Percentiles rank a stretch among this genome's conserved stretches.
Evolutionary conservation across 2,797 vertebrate genomes (phyloP).

Genomic region (Cetoscarus ocellatus): DNA sequence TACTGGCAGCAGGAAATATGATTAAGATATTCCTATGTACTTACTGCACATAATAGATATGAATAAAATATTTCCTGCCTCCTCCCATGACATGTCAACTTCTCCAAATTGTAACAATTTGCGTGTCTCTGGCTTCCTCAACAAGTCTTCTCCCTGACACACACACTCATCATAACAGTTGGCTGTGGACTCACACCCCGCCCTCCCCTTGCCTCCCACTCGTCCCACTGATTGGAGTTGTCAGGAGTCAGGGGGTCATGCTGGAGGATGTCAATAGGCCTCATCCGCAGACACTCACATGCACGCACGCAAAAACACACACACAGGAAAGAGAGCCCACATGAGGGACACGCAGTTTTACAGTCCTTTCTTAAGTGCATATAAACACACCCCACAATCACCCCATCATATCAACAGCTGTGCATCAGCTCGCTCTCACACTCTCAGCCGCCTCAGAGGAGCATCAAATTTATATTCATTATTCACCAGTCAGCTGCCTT

Average conservation of each 20-base stretch:
- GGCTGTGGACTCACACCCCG: conserved; percentile 44
- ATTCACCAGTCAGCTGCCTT: conserved; percentile 86
- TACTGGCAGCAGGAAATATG: too few relatives aligned
- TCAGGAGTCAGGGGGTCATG: conserved; percentile 79
- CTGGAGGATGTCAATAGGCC: conserved; percentile 77
- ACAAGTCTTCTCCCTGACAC: conserved; percentile 14
- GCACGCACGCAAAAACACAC: conserved; percentile 11
- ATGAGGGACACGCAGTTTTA: conserved; percentile 55
- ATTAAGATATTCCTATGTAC: too few relatives aligned
- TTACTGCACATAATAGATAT: not conserved
- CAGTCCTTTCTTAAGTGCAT: conserved; percentile 57
- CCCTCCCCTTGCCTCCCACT: conserved; percentile 59
- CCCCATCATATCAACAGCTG: conserved; percentile 64
- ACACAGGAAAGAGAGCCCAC: conserved; percentile 26
- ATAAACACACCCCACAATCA: conserved; percentile 67
- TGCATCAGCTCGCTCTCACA: conserved; percentile 58
- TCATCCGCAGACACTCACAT: conserved; percentile 50
- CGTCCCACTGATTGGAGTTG: conserved; percentile 76
- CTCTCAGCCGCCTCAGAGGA: conserved; percentile 59
- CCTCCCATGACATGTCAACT: conserved; percentile 29
- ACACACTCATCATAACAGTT: conserved; percentile 54
- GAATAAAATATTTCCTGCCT: conserved; percentile 23
- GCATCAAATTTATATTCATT: conserved; percentile 84
- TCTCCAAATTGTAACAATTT: conserved; percentile 35
- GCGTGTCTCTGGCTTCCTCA: conserved; percentile 29